phyloP scores from a whole-genome alignment of 1,140 invertebrate genomes.

The Drosophila santomea region DNA sequence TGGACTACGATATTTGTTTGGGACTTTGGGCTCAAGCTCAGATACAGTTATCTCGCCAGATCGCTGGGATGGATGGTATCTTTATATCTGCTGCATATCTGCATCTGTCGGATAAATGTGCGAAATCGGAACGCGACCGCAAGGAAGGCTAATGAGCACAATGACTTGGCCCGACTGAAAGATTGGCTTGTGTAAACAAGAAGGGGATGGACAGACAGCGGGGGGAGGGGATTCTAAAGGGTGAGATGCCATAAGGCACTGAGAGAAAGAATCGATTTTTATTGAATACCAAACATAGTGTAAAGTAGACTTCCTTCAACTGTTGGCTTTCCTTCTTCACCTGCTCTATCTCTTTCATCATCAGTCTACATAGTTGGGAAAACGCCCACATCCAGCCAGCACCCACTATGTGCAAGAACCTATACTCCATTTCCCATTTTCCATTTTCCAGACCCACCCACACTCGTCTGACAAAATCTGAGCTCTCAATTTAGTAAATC shows the following conservation, averaged over 20 bases:
- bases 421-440: not conserved
- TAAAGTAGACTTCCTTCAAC: not conserved
- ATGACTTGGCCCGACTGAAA: slow-evolving; percentile 20
- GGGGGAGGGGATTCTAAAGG: not conserved
- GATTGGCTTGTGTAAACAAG: slow-evolving; percentile 30
- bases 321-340: not conserved
- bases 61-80: slow-evolving; percentile 6
- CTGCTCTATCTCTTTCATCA: not conserved
- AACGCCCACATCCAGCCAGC: not conserved
- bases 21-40: slow-evolving; percentile 10
- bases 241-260: slow-evolving; percentile 4
- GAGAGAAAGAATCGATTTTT: not conserved
- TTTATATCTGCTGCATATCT: slow-evolving; percentile 13
- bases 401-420: not conserved
- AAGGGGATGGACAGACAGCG: too few species aligned
- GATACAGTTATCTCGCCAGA: slow-evolving; percentile 22
- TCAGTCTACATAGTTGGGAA: slow-evolving; percentile 1
- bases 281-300: not conserved
- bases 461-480: slow-evolving; percentile 25
- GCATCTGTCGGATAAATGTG: slow-evolving; percentile 58
- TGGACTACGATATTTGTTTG: slow-evolving; percentile 15
- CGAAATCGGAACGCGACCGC: slow-evolving; percentile 32
- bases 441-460: slow-evolving; percentile 9
- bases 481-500: slow-evolving; percentile 46
- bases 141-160: slow-evolving; percentile 40